These are phyloP conservation scores for Corythornis leucogaster DNA, from an alignment of 2,797 vertebrate species.

Conservation along the genomic window DNA sequence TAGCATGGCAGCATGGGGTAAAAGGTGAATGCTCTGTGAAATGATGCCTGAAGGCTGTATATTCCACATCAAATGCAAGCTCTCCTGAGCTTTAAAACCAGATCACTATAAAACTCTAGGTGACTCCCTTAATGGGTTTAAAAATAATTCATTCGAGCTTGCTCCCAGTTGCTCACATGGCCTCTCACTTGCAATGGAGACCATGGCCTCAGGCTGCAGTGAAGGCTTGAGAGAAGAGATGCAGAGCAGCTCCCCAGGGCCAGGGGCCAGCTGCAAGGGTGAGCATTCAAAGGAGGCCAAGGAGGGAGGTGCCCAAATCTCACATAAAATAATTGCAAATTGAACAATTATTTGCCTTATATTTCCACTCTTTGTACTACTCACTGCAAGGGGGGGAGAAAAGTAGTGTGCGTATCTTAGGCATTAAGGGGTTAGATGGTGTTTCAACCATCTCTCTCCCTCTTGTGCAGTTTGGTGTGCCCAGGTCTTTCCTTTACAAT, in stretches of 20 bases:
- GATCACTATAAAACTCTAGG: conserved; percentile 22
- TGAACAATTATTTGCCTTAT: background rate
- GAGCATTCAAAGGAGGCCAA: background rate
- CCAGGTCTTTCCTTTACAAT: background rate
- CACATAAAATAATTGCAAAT: rapidly evolving
- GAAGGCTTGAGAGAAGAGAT: background rate
- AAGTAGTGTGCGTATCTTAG: background rate
- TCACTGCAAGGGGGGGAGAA: rapidly evolving
- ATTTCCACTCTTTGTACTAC: background rate
- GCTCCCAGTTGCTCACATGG: background rate
- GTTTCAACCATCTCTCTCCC: rapidly evolving
- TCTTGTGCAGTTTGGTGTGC: background rate
- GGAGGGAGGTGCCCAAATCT: background rate
- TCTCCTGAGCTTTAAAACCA: conserved; percentile 3
- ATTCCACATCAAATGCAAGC: conserved; percentile 13
- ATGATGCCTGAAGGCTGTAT: conserved; percentile 3
- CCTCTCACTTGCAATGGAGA: background rate
- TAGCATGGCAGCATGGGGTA: background rate
- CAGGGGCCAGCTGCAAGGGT: background rate
- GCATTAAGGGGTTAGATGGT: background rate
- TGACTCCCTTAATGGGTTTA: conserved; percentile 18
- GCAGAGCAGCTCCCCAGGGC: background rate
- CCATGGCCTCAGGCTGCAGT: background rate
- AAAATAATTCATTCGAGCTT: background rate
- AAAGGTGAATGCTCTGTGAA: conserved; percentile 29